Percentiles rank a stretch among this genome's conserved stretches.
Evolutionary conservation across 2,888 invertebrate genomes (phyloP).

Genomic region (Polia nebulosa): DNA sequence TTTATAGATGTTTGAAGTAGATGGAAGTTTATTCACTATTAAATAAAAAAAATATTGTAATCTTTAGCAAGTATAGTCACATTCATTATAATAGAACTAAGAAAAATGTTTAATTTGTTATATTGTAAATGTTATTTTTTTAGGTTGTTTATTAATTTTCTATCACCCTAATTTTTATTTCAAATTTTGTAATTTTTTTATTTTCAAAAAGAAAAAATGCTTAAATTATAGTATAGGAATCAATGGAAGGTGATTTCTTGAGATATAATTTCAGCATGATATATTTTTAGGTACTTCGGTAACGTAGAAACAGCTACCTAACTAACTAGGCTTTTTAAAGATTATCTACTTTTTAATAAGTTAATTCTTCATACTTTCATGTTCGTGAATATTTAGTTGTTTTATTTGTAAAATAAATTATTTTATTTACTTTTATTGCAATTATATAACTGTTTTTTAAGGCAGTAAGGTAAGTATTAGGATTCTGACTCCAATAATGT

Average conservation of each 20-base stretch:
- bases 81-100: conserved; percentile 20
- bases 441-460: not conserved
- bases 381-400: not conserved
- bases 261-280: not conserved
- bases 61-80: conserved; percentile 13
- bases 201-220: no score
- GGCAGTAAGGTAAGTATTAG: not conserved
- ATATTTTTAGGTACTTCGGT: conserved; percentile 3
- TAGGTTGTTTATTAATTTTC: conserved; percentile 11
- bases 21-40: conserved; percentile 14
- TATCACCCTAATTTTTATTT: not conserved
- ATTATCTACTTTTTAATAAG: not conserved
- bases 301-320: not conserved
- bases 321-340: not conserved
- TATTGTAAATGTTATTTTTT: conserved; percentile 35
- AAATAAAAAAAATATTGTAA: conserved; percentile 4
- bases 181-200: no score
- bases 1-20: not conserved
- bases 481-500: conserved; percentile 1
- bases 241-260: not conserved
- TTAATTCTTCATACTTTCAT: not conserved
- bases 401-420: not conserved
- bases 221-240: conserved; percentile 4
- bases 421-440: conserved; percentile 4
- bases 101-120: conserved; percentile 17